Base-by-base conservation (phyloP, 2,797 vertebrate genomes). In the Hirundo rustica region DNA sequence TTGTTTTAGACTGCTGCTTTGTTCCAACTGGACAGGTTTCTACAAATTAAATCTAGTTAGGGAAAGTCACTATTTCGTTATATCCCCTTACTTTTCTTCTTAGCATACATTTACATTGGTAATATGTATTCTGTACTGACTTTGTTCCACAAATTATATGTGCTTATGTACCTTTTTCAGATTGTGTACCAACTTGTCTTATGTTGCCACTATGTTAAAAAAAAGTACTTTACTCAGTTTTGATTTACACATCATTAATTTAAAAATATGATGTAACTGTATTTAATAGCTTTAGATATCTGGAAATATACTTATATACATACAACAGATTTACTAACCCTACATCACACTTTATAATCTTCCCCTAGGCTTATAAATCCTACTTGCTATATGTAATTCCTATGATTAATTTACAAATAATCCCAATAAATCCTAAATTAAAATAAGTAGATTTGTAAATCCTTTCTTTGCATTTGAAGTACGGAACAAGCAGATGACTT, bases 361-460 rank as follows among this genome's bases (percentile, higher is more conserved):
- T 95, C 16, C 15, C 7, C 2, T 8, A 29, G 45, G 16, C 17
- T 88, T 80, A 67, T 53, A 80, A 93, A 73, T 91, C 67, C 38
- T 88, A 72, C 25, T 36, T 72, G 68, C 44, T 51, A 38, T 66
- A 76, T 86, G 66, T 55, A 94, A 94, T 92, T 94, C 73, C 32
- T 87, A 20, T 38, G 62, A 91, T 79, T 86, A 92, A 74, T 67
- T 92, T 76, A 82, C 23, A 93, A 87, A 92, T 82, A 22, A 82
- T 70, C 23, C 48, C 48, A 89, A 70, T 73, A 94, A 96, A 78
- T 91, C 71, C 61, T 55, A 83, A 95, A 92, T 48, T 85, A 64
- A 94, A 95, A 80, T 68, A 9, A 38, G 16, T 78, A 82, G 53
- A 64, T 68, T 88, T 73, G 54, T 71, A 95, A 88, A 92, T 89